Base-by-base conservation (phyloP, 2,113 vertebrate species). In the Andinoacara biseriatus region DNA sequence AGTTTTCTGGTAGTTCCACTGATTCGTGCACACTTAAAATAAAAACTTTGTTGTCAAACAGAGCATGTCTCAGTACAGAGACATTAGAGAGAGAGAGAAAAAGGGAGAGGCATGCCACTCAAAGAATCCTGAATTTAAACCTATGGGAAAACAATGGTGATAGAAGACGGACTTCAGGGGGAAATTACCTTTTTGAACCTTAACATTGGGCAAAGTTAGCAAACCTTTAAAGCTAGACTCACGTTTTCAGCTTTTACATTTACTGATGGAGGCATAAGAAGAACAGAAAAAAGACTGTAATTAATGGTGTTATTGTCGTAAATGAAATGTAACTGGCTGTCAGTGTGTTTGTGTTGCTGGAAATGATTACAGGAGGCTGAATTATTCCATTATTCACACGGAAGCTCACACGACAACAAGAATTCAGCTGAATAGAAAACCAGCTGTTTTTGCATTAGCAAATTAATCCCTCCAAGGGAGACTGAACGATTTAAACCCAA, bases 251-350 rank as follows among this genome's bases (percentile, higher is more conserved):
- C 24, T 72, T 58, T 72, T 3, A 0, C 15, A 49, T 31, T 31
- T 72, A 52, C 24, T 72, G 5, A 52, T 52, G 15, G 35, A 46
- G 54, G 3, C 24, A 31, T 10, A 43, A 26, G n/a, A 75, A 10
- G 8, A 38, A 26, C 14, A 58, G 33, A 52, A 29, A 79, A 58
- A 76, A 15, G 18, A 31, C 54, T 54, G 43, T 29, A 69, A 69
- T 69, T 1, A 29, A 29, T 17, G 0, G 10, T 5, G 24, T 58
- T 62, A 6, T n/a, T 54, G 38, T 24, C 7, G 10, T 80, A 43
- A 77, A 61, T 87, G 40, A 79, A 81, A 58, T 5, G 49, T 75
- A 89, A 87, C 82, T 77, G 57, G 26, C 72, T 40, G 63, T 76
- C 63, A 60, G 74, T 35, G 31, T 49, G 35, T 15, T 31, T 22